Percentiles rank a stretch among this genome's conserved stretches.
Evolutionary conservation across 2,797 vertebrate genomes (phyloP).

Genomic region (Hemibagrus guttatus): DNA sequence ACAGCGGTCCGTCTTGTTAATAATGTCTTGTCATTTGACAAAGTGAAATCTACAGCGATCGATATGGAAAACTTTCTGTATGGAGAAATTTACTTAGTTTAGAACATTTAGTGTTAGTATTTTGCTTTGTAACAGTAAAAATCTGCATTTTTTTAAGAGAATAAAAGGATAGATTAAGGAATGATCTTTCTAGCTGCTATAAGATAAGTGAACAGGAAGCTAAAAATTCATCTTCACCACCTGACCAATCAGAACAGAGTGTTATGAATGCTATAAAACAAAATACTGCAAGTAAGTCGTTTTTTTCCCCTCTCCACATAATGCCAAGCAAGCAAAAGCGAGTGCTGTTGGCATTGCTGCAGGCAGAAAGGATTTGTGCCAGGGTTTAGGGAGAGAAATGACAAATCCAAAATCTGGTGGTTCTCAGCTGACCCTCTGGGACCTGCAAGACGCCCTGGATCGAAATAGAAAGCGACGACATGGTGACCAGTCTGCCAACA

Average conservation of each 20-base stretch:
- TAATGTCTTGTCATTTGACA: background rate
- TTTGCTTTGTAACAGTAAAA: background rate
- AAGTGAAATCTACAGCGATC: background rate
- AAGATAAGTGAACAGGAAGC: background rate
- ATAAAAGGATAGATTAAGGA: too few relatives aligned
- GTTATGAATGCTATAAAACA: background rate
- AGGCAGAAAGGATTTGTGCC: background rate
- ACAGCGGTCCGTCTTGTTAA: background rate
- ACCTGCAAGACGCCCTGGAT: background rate
- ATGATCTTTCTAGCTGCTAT: background rate
- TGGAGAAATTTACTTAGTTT: background rate
- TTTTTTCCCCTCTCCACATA: background rate
- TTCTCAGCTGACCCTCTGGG: conserved; percentile 8
- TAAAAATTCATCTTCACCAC: background rate
- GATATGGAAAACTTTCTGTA: background rate
- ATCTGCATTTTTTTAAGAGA: background rate
- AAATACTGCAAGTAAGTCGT: background rate
- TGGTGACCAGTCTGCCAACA: background rate
- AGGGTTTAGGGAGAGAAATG: background rate
- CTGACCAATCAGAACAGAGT: background rate
- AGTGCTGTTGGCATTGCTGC: background rate
- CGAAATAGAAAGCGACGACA: background rate
- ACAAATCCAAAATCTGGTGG: background rate
- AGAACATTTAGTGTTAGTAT: too few relatives aligned
- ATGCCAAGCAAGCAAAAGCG: background rate